Percentiles rank a stretch among this genome's conserved stretches.
Conservation (phyloP, 2,888 invertebrate species). For the Tinea trinotella region DNA sequence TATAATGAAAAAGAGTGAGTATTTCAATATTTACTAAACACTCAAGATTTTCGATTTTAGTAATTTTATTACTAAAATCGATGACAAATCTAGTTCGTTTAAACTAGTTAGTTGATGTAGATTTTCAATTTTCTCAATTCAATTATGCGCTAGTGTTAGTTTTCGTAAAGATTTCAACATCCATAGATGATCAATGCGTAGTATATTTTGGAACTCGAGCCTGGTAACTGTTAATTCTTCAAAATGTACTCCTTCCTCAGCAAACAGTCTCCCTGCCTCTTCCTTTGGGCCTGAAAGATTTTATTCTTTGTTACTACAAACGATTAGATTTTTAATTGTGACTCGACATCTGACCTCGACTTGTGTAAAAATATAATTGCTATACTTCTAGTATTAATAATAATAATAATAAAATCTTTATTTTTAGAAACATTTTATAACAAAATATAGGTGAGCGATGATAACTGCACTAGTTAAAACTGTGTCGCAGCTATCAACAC, state of each 20-base stretch:
- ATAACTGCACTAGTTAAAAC: too few species aligned
- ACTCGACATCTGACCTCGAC: too few species aligned
- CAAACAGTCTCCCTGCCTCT: constrained; percentile 80
- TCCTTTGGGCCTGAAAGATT: constrained; percentile 74
- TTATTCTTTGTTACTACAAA: too few species aligned
- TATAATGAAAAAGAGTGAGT: constrained; percentile 84
- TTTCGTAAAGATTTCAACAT: constrained; percentile 82
- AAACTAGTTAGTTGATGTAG: constrained; percentile 80
- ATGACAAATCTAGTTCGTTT: constrained; percentile 88
- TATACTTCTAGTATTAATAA: too few species aligned
- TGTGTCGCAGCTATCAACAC: too few species aligned
- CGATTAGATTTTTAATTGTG: too few species aligned
- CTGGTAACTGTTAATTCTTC: constrained; percentile 79
- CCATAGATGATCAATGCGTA: constrained; percentile 92
- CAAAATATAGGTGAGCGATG: too few species aligned
- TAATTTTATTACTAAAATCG: constrained; percentile 91
- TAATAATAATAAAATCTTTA: too few species aligned
- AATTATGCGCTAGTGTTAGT: constrained; percentile 87
- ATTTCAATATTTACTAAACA: constrained; percentile 81
- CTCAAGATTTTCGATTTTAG: constrained; percentile 85
- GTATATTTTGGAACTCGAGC: constrained; percentile 86
- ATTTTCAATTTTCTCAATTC: constrained; percentile 90
- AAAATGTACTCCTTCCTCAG: constrained; percentile 82
- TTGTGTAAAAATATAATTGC: too few species aligned
- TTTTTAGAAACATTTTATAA: too few species aligned